Evolutionary conservation across 2,797 vertebrate genomes (phyloP).

Genomic region (Syngnathus acus): DNA sequence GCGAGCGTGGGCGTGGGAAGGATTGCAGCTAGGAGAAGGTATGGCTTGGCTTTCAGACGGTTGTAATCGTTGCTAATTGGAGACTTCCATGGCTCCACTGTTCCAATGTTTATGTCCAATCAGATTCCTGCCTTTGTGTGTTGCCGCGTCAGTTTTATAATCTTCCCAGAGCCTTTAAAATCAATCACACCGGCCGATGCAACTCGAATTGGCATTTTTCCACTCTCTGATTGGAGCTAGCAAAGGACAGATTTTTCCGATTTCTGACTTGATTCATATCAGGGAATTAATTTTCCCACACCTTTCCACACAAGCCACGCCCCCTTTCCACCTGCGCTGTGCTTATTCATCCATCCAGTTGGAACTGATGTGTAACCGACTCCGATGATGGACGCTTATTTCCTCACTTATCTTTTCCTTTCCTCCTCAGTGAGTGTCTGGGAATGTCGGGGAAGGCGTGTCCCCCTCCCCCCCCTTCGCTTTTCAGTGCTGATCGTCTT

Average conservation of each 20-base stretch:
- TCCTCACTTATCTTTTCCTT: slow-evolving; percentile 28
- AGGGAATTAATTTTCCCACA: slow-evolving; percentile 31
- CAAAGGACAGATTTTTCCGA: no score
- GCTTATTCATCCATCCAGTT: slow-evolving; percentile 21
- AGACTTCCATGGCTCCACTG: neutral
- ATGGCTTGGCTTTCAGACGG: no score
- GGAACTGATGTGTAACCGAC: neutral
- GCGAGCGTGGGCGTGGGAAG: slow-evolving; percentile 57
- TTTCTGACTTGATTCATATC: slow-evolving; percentile 6
- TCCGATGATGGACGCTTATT: slow-evolving; percentile 39
- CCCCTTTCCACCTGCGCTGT: slow-evolving; percentile 5
- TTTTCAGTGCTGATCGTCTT: slow-evolving; percentile 50
- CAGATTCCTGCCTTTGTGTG: neutral
- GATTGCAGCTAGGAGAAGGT: slow-evolving; percentile 11
- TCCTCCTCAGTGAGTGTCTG: slow-evolving; percentile 10
- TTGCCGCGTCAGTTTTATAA: neutral
- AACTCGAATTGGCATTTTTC: neutral
- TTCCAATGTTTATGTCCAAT: neutral
- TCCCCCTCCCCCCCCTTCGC: slow-evolving; percentile 5
- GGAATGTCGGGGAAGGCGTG: slow-evolving; percentile 16
- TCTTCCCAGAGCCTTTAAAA: neutral
- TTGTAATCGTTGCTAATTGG: neutral
- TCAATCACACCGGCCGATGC: no score
- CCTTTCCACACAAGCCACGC: slow-evolving; percentile 27
- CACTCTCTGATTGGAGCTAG: no score